A percentile compares a stretch with the other conserved stretches of the same genome.
phyloP scores from a whole-genome alignment of 2,888 invertebrate species.

The Eupithecia dodoneata region DNA sequence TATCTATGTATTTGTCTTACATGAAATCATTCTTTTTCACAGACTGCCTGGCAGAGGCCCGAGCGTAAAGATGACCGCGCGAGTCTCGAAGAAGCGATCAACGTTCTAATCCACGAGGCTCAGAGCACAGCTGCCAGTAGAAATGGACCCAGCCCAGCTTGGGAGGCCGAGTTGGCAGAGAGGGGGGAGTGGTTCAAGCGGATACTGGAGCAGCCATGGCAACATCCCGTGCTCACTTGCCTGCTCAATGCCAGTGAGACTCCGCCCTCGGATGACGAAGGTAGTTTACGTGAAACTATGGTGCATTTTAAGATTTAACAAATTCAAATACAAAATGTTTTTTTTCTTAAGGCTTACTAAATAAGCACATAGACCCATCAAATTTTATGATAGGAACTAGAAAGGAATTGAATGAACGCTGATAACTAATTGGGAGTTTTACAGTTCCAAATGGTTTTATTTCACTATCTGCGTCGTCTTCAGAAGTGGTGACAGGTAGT shows the following conservation, averaged over 20 bases:
- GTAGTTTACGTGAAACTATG: conserved; percentile 45
- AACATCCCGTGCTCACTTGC: conserved; percentile 81
- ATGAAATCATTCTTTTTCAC: conserved; percentile 26
- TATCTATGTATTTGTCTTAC: neutral
- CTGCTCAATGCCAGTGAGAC: conserved; percentile 83
- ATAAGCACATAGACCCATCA: too few relatives aligned
- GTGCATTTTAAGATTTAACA: neutral
- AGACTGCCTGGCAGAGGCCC: conserved; percentile 75
- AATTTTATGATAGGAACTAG: too few relatives aligned
- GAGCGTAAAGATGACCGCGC: conserved; percentile 64
- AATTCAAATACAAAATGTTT: too few relatives aligned
- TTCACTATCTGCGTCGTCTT: too few relatives aligned
- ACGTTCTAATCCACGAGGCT: conserved; percentile 67
- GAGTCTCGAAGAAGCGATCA: conserved; percentile 63
- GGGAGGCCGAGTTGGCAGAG: conserved; percentile 75
- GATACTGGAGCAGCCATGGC: conserved; percentile 81
- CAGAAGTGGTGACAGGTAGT: too few relatives aligned
- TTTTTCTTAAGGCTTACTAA: too few relatives aligned
- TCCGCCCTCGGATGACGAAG: conserved; percentile 67
- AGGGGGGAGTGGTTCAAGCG: conserved; percentile 84
- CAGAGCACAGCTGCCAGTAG: conserved; percentile 61
- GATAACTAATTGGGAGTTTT: too few relatives aligned
- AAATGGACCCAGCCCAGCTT: conserved; percentile 61
- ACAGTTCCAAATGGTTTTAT: too few relatives aligned
- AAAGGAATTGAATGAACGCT: too few relatives aligned